Evolutionary conservation across 30 jellyfish, hydroid and myxozoan species (phyloP), one percentile per base, ranked within the genome.

Genomic region (Pseudorhiza aurosa): DNA sequence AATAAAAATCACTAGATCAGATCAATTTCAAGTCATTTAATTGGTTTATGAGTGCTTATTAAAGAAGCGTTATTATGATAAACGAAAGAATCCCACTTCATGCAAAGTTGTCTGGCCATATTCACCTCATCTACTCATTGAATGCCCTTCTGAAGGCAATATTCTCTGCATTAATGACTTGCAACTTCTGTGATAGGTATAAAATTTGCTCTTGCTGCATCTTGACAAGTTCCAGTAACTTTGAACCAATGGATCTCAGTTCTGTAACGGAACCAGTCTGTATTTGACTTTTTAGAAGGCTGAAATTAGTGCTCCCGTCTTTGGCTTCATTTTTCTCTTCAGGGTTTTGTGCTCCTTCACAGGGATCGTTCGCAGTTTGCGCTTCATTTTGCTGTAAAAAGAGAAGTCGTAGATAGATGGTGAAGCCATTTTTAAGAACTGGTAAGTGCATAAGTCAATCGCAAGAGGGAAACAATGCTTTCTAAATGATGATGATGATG

Each of bases 151-250:
- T 72, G 27, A 72, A 33, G 12, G 28, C 27, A 5, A 28, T 19
- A 24, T 72, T 72, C 44, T 72, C 75, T 28, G 46, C 62, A 19
- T 47, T 56, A 1, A 72, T 30, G 27, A 25, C 39, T 37, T 72
- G 86, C 15, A 72, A 53, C 11, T 72, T 62, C 75, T 72, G 46
- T 17, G 86, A 72, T 39, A 72, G 59, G 55, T 27, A 51, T 29
- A 72, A 6, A 53, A 72, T 72, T 32, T 72, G 86, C 19, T 72
- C 86, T 53, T 72, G 86, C 68, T 72, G 86, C 27, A 72, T 40
- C 25, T 72, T 72, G 12, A 72, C 86, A n/a, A 72, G 47, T 15
- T 72, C 86, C 17, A 72, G 75, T 11, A 72, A 51, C 8, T 72
- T 30, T 33, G 53, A 8, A 8, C 86, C 64, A 31, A 72, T 21